A percentile compares a stretch with the other conserved stretches of the same genome.
phyloP scores from a whole-genome alignment of 1,140 invertebrate species.

The Pogonognathellus flavescens region DNA sequence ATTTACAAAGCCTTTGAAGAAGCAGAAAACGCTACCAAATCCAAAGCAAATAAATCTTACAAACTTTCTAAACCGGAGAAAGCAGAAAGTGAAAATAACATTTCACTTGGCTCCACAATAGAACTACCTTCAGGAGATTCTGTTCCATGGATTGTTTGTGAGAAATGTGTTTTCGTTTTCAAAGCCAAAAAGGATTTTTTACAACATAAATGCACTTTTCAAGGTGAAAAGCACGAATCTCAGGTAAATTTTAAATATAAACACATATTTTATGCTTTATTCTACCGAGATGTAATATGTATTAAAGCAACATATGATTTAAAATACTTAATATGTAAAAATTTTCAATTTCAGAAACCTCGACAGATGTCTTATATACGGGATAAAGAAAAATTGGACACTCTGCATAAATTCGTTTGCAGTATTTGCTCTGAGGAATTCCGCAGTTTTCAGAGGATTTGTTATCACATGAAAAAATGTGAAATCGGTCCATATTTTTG shows the following conservation, averaged over 20 bases:
- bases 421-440: constrained; percentile 47
- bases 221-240: background rate
- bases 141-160: constrained; percentile 6
- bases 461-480: constrained; percentile 32
- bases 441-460: constrained; percentile 23
- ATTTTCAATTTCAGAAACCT: constrained; percentile 5
- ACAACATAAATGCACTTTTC: background rate
- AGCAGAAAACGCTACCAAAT: background rate
- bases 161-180: constrained; percentile 14
- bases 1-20: background rate
- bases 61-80: background rate
- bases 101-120: background rate
- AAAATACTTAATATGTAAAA: background rate
- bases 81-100: background rate
- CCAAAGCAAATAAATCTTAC: background rate
- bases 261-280: too few species aligned
- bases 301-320: too few species aligned
- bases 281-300: too few species aligned
- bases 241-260: background rate
- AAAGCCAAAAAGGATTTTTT: background rate
- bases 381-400: constrained; percentile 2
- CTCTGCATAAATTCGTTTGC: constrained; percentile 46
- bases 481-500: constrained; percentile 52
- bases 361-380: background rate
- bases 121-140: background rate